These are phyloP conservation scores for Congeria kusceri DNA, from an alignment of 2,888 invertebrate genomes.

Conservation along the genomic window DNA sequence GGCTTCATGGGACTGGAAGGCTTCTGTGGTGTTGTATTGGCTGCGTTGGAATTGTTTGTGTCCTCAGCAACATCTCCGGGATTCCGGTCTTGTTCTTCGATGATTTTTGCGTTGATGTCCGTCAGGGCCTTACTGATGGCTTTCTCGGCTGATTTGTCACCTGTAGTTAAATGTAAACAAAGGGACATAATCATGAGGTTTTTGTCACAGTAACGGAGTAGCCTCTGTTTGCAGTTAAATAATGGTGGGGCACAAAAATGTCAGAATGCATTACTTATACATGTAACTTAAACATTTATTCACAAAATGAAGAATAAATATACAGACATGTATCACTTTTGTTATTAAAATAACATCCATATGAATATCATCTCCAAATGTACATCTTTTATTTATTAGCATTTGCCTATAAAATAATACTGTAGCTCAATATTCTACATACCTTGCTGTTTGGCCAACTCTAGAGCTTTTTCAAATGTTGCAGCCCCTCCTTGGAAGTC, in stretches of 20 bases:
- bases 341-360: no score
- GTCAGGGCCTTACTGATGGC: slow-evolving; percentile 84
- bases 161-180: slow-evolving; percentile 49
- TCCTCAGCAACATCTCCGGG: slow-evolving; percentile 13
- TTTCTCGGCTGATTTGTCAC: slow-evolving; percentile 80
- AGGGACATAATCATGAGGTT: no score
- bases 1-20: neutral
- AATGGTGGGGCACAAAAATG: no score
- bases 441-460: slow-evolving; percentile 79
- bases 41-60: neutral
- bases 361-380: no score
- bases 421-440: slow-evolving; percentile 17
- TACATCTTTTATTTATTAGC: no score
- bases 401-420: no score
- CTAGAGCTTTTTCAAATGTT: slow-evolving; percentile 82
- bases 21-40: neutral
- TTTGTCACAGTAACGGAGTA: no score
- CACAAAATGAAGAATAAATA: no score
- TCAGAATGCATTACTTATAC: no score
- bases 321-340: no score
- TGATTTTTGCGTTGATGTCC: slow-evolving; percentile 80
- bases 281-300: no score
- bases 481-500: slow-evolving; percentile 76
- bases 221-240: no score
- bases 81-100: slow-evolving; percentile 21